Conservation (phyloP, 2,113 vertebrate genomes). For the Tupaia tana region DNA sequence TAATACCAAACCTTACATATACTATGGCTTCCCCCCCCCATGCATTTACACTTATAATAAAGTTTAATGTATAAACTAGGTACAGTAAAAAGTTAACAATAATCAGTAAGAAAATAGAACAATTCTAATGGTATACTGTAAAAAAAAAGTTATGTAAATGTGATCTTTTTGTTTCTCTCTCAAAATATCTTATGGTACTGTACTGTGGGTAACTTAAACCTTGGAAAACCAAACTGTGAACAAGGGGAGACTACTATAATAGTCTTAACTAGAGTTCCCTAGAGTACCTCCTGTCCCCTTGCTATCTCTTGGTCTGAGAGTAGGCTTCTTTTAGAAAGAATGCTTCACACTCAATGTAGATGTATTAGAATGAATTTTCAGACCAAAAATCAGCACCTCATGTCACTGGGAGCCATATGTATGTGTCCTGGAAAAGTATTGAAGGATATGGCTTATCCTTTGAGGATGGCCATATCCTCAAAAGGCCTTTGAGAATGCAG, state of each 20-base stretch:
- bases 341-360: not conserved
- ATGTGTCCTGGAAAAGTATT: not conserved
- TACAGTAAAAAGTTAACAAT: too few species aligned
- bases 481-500: not conserved
- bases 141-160: too few species aligned
- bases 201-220: too few species aligned
- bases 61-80: too few species aligned
- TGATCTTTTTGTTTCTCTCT: too few species aligned
- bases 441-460: not conserved
- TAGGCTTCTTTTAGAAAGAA: conserved; percentile 4
- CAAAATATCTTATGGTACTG: too few species aligned
- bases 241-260: not conserved
- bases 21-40: too few species aligned
- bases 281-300: not conserved
- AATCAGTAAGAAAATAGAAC: too few species aligned
- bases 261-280: not conserved
- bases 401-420: not conserved
- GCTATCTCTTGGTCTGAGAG: not conserved
- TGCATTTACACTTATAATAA: too few species aligned
- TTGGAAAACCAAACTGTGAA: too few species aligned
- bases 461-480: not conserved
- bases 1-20: too few species aligned
- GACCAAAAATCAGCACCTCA: not conserved
- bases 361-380: not conserved
- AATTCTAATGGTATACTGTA: too few species aligned